A percentile compares a stretch with the other conserved stretches of the same genome.
Conservation (phyloP, 2,888 invertebrate species). For the Pandemis cinnamomeana region DNA sequence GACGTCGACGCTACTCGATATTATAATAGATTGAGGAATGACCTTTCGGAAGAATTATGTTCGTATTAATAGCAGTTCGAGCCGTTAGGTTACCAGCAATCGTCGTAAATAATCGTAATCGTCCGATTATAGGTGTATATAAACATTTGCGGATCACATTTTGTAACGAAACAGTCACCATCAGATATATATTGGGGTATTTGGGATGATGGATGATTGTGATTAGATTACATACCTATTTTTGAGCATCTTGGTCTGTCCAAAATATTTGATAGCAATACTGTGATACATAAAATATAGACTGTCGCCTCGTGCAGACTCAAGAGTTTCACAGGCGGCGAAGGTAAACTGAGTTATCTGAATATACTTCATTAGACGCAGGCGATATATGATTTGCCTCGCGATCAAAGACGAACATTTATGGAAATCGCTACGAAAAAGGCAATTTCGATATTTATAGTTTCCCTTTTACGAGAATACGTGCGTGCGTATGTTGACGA, state of each 20-base stretch:
- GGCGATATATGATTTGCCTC: conserved; percentile 29
- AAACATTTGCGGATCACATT: not conserved
- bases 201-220: no score
- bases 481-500: conserved; percentile 17
- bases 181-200: not conserved
- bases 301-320: not conserved
- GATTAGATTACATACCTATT: not conserved
- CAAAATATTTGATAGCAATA: not conserved
- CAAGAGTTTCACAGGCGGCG: not conserved
- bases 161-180: not conserved
- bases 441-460: conserved; percentile 36
- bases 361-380: conserved; percentile 37
- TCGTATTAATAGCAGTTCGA: not conserved
- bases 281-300: not conserved
- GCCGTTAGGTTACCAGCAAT: not conserved
- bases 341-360: conserved; percentile 23
- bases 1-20: conserved; percentile 36
- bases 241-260: not conserved
- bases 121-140: not conserved
- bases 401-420: conserved; percentile 36
- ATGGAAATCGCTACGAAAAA: conserved; percentile 29
- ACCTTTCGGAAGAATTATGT: conserved; percentile 57
- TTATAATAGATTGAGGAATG: conserved; percentile 51
- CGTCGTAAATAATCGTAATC: conserved; percentile 2
- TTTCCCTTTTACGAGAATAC: conserved; percentile 14